phyloP scores from a whole-genome alignment of 2,888 invertebrate species.

The Lampropteryx suffumata region DNA sequence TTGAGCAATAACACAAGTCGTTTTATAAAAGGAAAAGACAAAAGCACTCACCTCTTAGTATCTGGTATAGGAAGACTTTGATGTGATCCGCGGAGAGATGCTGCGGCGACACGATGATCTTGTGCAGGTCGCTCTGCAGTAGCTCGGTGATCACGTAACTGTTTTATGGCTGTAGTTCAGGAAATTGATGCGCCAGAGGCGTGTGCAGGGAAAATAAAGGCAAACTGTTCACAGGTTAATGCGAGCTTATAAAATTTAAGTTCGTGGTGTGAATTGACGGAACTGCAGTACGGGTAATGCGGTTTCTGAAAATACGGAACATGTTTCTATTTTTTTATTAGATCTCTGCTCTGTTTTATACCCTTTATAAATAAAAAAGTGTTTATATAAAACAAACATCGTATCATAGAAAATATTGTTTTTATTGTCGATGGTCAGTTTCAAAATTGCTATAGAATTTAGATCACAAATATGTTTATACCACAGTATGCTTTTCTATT shows the following conservation, averaged over 20 bases:
- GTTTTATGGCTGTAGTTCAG: constrained; percentile 57
- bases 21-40: constrained; percentile 7
- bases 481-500: no score
- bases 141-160: constrained; percentile 99
- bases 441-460: no score
- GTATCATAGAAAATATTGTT: no score
- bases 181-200: constrained; percentile 41
- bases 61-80: constrained; percentile 99
- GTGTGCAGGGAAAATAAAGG: constrained; percentile 12
- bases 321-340: no score
- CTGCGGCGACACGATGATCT: constrained; percentile 99
- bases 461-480: no score
- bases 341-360: no score
- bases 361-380: no score
- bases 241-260: constrained; percentile 10
- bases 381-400: no score
- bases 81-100: constrained; percentile 99
- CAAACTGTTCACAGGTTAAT: constrained; percentile 15
- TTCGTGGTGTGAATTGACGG: constrained; percentile 12
- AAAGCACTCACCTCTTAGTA: constrained; percentile 94
- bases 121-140: constrained; percentile 99
- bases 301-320: neutral
- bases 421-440: neutral
- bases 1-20: neutral
- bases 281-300: constrained; percentile 14